These are phyloP conservation scores for Gopherus evgoodei DNA, from an alignment of 2,113 vertebrate genomes.

Conservation along the genomic window DNA sequence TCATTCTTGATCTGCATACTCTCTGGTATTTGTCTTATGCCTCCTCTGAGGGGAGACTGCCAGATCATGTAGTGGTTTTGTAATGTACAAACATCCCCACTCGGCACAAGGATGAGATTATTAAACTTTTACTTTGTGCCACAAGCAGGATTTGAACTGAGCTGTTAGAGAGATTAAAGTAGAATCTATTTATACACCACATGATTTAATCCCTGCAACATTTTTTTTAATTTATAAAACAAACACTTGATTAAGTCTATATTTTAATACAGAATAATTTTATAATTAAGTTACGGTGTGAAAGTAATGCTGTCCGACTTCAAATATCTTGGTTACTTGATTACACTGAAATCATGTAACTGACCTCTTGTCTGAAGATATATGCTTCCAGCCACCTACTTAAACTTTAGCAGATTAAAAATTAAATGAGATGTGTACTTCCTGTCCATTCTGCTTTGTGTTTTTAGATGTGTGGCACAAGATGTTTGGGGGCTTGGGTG, in stretches of 20 bases:
- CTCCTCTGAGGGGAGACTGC: slow-evolving; percentile 4
- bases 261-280: background rate
- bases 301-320: background rate
- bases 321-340: background rate
- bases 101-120: slow-evolving; percentile 14
- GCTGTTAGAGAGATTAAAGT: background rate
- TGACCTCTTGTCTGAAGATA: background rate
- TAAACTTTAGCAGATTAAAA: background rate
- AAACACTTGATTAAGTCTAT: background rate
- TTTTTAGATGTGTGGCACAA: background rate
- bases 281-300: background rate
- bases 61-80: background rate
- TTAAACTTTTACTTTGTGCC: background rate
- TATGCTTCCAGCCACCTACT: background rate
- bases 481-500: no score
- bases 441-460: background rate
- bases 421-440: background rate
- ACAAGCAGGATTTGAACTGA: background rate
- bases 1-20: background rate
- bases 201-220: background rate
- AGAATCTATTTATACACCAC: background rate
- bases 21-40: background rate
- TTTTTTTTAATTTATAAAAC: background rate
- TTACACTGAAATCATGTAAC: background rate
- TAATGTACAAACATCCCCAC: background rate